Evolutionary conservation across 1,140 invertebrate species (phyloP).

Genomic region (Tribolium castaneum): DNA sequence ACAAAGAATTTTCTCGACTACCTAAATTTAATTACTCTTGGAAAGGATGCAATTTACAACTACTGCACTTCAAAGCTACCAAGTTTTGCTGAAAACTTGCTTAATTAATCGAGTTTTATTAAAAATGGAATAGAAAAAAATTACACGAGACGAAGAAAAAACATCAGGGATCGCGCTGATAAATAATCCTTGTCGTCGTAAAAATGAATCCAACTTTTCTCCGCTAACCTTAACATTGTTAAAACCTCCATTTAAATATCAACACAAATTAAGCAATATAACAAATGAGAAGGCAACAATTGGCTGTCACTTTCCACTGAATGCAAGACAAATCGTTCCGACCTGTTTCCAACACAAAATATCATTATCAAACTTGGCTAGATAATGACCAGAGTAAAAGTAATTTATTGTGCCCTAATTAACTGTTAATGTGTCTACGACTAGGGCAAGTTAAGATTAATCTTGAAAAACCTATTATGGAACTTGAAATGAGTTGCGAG

Average conservation of each 20-base stretch:
- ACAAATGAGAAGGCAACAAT: neutral
- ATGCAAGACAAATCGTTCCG: neutral
- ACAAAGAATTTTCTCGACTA: constrained; percentile 17
- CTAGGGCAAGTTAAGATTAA: neutral
- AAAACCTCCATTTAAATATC: neutral
- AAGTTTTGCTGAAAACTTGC: constrained; percentile 1
- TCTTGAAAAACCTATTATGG: neutral
- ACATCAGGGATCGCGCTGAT: neutral
- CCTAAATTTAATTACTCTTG: constrained; percentile 16
- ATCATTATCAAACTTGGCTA: neutral
- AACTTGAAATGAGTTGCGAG: neutral
- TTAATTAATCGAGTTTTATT: constrained; percentile 28
- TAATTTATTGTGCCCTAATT: constrained; percentile 1
- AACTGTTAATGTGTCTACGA: neutral
- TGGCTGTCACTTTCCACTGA: neutral
- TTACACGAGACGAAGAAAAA: neutral
- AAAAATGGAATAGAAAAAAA: neutral
- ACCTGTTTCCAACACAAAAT: neutral
- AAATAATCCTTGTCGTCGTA: constrained; percentile 26
- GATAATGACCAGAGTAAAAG: neutral
- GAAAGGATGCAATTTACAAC: constrained; percentile 10
- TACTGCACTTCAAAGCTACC: constrained; percentile 6
- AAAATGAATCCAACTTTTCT: constrained; percentile 22
- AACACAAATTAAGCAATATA: neutral
- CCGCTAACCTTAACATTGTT: too few relatives aligned